Base-by-base conservation (phyloP, 92 coral and sea anemone species). In the Muricea muricata region DNA sequence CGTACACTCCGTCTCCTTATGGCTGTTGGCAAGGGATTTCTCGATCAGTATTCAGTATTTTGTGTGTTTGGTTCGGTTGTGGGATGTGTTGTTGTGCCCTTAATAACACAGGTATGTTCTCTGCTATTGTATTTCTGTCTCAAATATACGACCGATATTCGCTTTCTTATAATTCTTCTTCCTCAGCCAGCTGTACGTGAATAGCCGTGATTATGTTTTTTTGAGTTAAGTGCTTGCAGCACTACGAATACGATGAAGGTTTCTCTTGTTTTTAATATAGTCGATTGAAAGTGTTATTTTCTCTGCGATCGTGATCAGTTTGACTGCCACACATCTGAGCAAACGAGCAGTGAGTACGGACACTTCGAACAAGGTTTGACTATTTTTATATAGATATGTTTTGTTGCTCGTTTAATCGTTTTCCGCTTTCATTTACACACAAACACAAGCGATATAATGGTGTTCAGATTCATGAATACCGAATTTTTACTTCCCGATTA, bases 21-120 rank as follows among this genome's bases (percentile, higher is more conserved):
- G 99, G 99, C 99, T 92, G 97, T 93, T 66, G 98, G 99, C 33
- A 94, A 93, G 90, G 99, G 99, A n/a, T 96, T 96, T 79, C 94
- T 96, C 76, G 99, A 96, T 88, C 99, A 96, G 93, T 96, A 96
- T 67, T 96, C 99, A 3, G 99, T 96, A 45, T 96, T 96, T 84
- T 96, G 99, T 83, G 99, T 96, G 50, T 96, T 96, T 87, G 99
- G 99, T 40, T 96, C 99, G 14, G 99, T 96, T 0, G 99, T 96
- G 18, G 99, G 99, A 32, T 96, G 99, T 87, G 99, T 96, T n/a
- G 99, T 96, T 7, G 99, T 96, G 12, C 99, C 99, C 23, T 85
- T 96, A 34, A 96, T 96, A 76, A 96, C 99, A 17, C 99, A 96
- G 98, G 99, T 95, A 91, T 80, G 78, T 54, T 45, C 24, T 5